Evolutionary conservation across 2,888 invertebrate genomes (phyloP), one percentile per base, ranked within the genome.

Genomic region (Aphidius colemani): DNA sequence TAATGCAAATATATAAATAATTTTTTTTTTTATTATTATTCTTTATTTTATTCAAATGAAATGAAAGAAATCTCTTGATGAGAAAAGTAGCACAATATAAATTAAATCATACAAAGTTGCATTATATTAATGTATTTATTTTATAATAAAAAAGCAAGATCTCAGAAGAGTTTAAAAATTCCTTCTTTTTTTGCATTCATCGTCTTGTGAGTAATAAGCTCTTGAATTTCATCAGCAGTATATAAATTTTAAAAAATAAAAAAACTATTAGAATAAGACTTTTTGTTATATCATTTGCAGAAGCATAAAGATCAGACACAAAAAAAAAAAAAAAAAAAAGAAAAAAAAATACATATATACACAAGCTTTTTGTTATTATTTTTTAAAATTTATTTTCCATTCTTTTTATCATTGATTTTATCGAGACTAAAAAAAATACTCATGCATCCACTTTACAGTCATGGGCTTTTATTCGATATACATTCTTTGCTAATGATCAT

Each of bases 241-340:
- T 30, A 30, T 30, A 30, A 30, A 30, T 30, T 30, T 2, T 5
- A 30, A 30, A 5, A 30, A 30, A 30, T 5, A 30, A 30, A 30
- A 30, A 30, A 30, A 30, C 0, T 30, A 5, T 30, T 73, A 77
- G 76, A 74, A 77, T 72, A 74, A 72, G 72, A 65, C 78, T 77
- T 75, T 78, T 80, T 75, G 77, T 73, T 63, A 68, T 9, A 53
- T 49, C 69, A 67, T 45, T 45, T 45, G 30, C 57, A 66, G 3
- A 48, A 30, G 30, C 5, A 30, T 30, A 30, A 2, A 30, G 30
- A 30, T 30, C 4, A 30, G 30, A 30, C 30, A 30, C 5, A 30
- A 30, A 46, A 48, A 48, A 3, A 48, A 11, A 48, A 13, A 10
- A 48, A 8, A 7, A n/a, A n/a, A 48, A 13, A 13, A 9, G 48